phyloP scores from a whole-genome alignment of 2,888 invertebrate species.

The Escarpia spicata region DNA sequence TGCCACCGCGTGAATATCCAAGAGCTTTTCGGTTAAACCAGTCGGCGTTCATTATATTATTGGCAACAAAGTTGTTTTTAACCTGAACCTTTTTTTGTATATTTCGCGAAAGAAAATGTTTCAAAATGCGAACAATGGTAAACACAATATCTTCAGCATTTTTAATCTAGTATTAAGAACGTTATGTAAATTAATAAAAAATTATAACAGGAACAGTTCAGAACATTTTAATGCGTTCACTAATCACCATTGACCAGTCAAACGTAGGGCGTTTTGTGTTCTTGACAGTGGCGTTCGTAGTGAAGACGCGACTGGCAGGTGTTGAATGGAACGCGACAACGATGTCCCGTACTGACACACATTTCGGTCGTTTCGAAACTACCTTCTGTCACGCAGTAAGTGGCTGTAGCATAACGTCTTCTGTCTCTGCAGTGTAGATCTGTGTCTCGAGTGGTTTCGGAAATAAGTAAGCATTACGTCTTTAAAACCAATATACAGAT shows the following conservation, averaged over 20 bases:
- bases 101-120: too few relatives aligned
- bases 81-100: too few relatives aligned
- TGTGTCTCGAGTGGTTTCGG: neutral
- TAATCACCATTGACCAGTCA: neutral
- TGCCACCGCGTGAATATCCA: too few relatives aligned
- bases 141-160: too few relatives aligned
- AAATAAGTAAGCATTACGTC: neutral
- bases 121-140: too few relatives aligned
- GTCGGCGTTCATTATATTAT: too few relatives aligned
- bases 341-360: neutral
- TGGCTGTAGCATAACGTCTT: neutral
- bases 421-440: neutral
- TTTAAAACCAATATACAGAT: neutral
- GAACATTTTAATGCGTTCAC: too few relatives aligned
- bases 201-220: too few relatives aligned
- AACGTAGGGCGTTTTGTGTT: neutral
- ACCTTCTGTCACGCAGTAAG: conserved; percentile 13
- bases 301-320: conserved; percentile 12
- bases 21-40: too few relatives aligned
- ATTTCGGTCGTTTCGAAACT: conserved; percentile 16
- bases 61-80: too few relatives aligned
- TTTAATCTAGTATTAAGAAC: too few relatives aligned
- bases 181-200: too few relatives aligned
- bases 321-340: neutral
- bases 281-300: neutral